A percentile compares a stretch with the other conserved stretches of the same genome.
These are phyloP conservation scores for Notarius lentiginosus DNA, from an alignment of 2,113 vertebrate genomes.

Conservation along the genomic window DNA sequence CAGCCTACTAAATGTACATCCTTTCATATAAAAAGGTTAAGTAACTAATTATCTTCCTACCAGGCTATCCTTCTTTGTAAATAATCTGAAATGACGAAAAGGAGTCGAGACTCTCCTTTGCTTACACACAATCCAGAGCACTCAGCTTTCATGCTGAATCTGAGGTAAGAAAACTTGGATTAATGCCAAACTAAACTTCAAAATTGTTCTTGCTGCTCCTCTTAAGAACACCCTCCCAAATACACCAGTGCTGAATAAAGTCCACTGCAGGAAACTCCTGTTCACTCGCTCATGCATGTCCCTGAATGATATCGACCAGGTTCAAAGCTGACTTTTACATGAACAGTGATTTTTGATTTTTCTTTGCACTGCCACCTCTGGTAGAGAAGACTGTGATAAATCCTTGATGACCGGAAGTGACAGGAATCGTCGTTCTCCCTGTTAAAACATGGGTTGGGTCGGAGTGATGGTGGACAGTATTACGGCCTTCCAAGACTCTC, in stretches of 20 bases:
- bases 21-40: slow-evolving; percentile 15
- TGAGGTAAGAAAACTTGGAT: slow-evolving; percentile 37
- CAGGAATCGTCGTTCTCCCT: not conserved
- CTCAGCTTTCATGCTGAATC: slow-evolving; percentile 30
- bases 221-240: not conserved
- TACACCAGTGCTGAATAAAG: slow-evolving; percentile 14
- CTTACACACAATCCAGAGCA: not conserved
- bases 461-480: not conserved
- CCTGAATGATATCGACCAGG: not conserved
- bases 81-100: not conserved
- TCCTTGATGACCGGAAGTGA: slow-evolving; percentile 8
- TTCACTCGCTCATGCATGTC: not conserved
- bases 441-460: not conserved
- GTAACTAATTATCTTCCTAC: not conserved
- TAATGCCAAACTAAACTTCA: slow-evolving; percentile 7
- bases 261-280: slow-evolving; percentile 10
- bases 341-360: not conserved
- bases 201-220: slow-evolving; percentile 1
- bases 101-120: not conserved
- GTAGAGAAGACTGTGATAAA: slow-evolving; percentile 4
- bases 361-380: not conserved
- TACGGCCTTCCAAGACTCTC: not conserved
- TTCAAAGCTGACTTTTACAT: not conserved
- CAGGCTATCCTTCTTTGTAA: slow-evolving; percentile 42
- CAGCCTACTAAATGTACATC: not conserved